Percentiles rank a stretch among this genome's conserved stretches.
Evolutionary conservation across 2,113 vertebrate genomes (phyloP).

Genomic region (Zeus faber): DNA sequence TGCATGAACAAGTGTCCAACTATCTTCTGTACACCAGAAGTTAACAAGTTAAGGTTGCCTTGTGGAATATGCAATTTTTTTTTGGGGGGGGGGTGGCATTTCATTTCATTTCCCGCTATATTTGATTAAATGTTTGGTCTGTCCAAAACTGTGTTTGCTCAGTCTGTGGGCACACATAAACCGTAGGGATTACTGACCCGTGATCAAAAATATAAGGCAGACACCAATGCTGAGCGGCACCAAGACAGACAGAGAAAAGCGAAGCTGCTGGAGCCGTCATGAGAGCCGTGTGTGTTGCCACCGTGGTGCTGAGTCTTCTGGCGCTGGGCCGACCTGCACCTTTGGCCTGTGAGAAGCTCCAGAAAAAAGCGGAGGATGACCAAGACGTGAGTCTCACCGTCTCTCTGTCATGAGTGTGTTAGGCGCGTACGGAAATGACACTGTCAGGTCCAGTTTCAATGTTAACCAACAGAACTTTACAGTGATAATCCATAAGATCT

Average conservation of each 20-base stretch:
- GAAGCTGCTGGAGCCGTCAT: slow-evolving; percentile 15
- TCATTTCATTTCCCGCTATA: too few species aligned
- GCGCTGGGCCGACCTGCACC: slow-evolving; percentile 28
- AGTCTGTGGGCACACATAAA: neutral
- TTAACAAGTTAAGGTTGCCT: too few species aligned
- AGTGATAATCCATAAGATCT: too few species aligned
- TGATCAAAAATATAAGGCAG: slow-evolving; percentile 9
- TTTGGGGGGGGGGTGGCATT: too few species aligned
- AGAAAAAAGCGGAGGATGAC: slow-evolving; percentile 7
- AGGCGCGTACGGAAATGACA: too few species aligned
- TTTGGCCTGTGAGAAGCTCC: slow-evolving; percentile 28
- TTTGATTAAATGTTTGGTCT: neutral
- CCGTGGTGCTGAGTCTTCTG: slow-evolving; percentile 28
- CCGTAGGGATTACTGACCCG: slow-evolving; percentile 20
- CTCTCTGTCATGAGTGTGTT: too few species aligned
- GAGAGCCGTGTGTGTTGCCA: slow-evolving; percentile 31
- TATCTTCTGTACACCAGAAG: too few species aligned
- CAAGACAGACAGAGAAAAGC: neutral
- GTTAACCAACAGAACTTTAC: too few species aligned
- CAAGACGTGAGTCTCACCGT: slow-evolving; percentile 30
- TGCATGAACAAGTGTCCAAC: too few species aligned
- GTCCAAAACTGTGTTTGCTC: neutral
- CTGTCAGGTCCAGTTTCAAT: too few species aligned
- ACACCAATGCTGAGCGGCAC: neutral
- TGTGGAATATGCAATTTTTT: too few species aligned